Base-by-base conservation (phyloP, 2,113 vertebrate genomes). In the Corythoichthys intestinalis region DNA sequence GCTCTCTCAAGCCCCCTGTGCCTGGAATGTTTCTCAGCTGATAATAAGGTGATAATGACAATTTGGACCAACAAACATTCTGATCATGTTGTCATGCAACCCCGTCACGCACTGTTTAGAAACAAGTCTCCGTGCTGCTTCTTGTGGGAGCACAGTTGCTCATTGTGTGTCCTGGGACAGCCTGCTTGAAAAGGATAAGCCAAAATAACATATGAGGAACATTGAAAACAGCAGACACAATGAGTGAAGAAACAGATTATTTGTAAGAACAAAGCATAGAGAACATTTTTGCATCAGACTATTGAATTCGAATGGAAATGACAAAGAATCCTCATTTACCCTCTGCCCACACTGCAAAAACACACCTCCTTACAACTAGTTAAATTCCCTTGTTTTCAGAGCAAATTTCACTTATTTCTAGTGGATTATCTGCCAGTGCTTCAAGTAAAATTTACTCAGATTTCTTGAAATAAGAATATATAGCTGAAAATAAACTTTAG, bases 181-280 rank as follows among this genome's bases (percentile, higher is more conserved):
- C 46, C 81, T 85, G 86, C 52, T 70, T 58, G 72, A 74, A 66
- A 44, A 35, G 85, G 87, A 88, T 89, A 88, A 90, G 85, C 20
- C 65, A 39, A 2, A 85, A 87, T 62, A 86, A 86, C 79, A 87
- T 37, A 35, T 46, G 4, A 47, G 69, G 83, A 78, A 79, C 71
- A 69, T 66, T 63, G 58, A 79, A 74, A 44, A 74, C 47, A 49
- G 1, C 65, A 76, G 65, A 75, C 59, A 49, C 63, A 66, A 37
- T 54, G 61, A 72, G 46, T 13, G 11, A 58, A 57, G 66, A 65
- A 47, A 66, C 34, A 75, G 66, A 79, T 81, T 73, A 61, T 64
- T 39, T 44, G 34, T 48, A 44, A 67, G 58, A 61, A 63, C 53
- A 34, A 71, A 34, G n/a, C 57, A 65, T 28, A 14, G 7, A 62